Conservation (phyloP, 2,113 vertebrate species). For the Rhadina sibilatrix region DNA sequence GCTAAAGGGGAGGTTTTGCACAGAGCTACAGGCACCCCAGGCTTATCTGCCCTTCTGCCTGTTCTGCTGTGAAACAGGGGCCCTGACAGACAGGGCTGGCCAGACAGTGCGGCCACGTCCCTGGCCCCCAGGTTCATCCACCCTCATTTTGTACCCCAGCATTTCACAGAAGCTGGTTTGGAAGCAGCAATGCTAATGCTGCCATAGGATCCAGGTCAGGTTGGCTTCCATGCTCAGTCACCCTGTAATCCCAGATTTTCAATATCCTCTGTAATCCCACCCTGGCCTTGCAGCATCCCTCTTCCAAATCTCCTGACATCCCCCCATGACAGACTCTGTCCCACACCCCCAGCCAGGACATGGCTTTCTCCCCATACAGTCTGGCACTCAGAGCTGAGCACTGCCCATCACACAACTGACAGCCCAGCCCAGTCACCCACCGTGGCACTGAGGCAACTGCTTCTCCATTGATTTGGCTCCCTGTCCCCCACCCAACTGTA, state of each 20-base stretch:
- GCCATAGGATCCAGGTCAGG: neutral
- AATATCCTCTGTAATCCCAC: neutral
- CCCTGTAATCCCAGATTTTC: neutral
- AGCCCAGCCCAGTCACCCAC: neutral
- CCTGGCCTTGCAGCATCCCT: neutral
- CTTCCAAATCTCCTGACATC: neutral
- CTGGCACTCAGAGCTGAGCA: fast-evolving
- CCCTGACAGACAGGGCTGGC: neutral
- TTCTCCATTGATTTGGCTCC: neutral
- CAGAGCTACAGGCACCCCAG: neutral
- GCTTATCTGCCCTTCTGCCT: neutral
- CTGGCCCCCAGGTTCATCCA: neutral
- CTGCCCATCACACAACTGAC: fast-evolving
- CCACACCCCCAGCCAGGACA: neutral
- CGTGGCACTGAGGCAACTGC: fast-evolving
- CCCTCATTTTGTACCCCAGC: neutral
- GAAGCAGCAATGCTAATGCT: neutral
- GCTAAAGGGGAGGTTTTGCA: neutral
- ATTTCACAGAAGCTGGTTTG: neutral
- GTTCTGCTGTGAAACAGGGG: neutral
- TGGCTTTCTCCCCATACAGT: neutral
- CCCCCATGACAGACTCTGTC: neutral
- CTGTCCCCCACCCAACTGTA: neutral
- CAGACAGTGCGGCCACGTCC: neutral
- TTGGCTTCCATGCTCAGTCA: neutral